Evolutionary conservation across 2,797 vertebrate species (phyloP), one percentile per base, ranked within the genome.

Genomic region (Danio tinwini): DNA sequence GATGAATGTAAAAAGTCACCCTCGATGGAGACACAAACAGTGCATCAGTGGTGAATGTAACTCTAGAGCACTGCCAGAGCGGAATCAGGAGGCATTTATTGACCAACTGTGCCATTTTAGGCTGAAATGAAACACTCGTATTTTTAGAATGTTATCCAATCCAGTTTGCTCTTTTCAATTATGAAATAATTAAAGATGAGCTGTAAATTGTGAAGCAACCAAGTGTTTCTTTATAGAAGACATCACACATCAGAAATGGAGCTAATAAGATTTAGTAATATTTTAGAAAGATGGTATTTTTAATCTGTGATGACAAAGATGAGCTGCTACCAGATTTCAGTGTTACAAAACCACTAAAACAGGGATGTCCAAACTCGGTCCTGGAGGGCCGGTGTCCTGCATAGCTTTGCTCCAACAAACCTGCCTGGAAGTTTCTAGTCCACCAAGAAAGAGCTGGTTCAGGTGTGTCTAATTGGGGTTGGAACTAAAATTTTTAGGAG

Each of bases 1-100:
- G 86, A 91, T 86, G 83, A 91, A 91, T 89, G 89, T 85, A 88
- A 84, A 88, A 89, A 89, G 89, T 88, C 90, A 86, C 58, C 84
- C 74, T 67, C 49, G 49, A 84, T 55, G 49, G 84, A 85, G 85
- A 86, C 42, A 59, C 82, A 88, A 83, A 72, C 74, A 88, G 87
- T 86, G 88, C 79, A 84, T 82, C 84, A 83, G 68, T 21, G 5
- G 50, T 58, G 64, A 81, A 64, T 52, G 84, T 80, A 86, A 81
- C 80, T 55, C 11, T 72, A 84, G 44, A 76, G 81, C 80, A 78
- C 81, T 21, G 74, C 82, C 83, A 85, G 76, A 81, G 80, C 76
- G 81, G 84, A 86, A 87, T 61, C 84, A 62, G 80, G 87, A 86
- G 85, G 67, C 44, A 21, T 84, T 89, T 90, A 91, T 87, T 88